These are phyloP conservation scores for Artemia sinica DNA, from an alignment of 2,888 invertebrate genomes.

Conservation along the genomic window DNA sequence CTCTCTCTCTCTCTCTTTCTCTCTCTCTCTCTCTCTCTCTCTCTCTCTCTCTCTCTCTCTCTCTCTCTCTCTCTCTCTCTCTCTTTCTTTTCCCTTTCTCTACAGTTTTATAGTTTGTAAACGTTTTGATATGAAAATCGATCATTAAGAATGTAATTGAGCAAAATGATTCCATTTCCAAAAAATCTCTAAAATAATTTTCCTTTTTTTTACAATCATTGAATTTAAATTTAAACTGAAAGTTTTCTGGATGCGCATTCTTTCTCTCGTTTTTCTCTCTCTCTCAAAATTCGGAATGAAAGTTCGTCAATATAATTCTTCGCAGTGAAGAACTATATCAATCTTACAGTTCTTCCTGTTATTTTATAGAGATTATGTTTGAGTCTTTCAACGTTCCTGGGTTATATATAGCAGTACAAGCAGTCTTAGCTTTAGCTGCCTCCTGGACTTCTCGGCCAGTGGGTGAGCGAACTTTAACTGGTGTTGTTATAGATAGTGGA, in stretches of 20 bases:
- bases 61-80: no score
- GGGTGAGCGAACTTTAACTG: conserved; percentile 82
- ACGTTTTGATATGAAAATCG: no score
- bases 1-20: no score
- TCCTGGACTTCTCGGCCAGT: conserved; percentile 87
- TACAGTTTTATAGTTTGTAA: no score
- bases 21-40: no score
- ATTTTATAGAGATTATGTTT: conserved; percentile 84
- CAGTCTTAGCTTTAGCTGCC: conserved; percentile 89
- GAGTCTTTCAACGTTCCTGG: conserved; percentile 99
- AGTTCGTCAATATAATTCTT: background rate
- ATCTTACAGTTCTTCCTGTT: background rate
- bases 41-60: no score
- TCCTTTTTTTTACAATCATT: background rate
- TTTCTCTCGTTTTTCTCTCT: background rate
- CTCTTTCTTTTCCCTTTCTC: no score
- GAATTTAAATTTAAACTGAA: background rate
- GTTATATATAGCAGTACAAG: conserved; percentile 96
- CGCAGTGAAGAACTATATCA: conserved; percentile 7
- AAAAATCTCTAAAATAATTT: no score
- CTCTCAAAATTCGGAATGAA: no score
- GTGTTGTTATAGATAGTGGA: conserved; percentile 95
- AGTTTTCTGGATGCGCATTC: background rate
- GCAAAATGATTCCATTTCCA: no score
- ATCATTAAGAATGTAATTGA: no score